These are phyloP conservation scores for Flabesymbios commensalis DNA, from an alignment of 2,888 invertebrate species.

Conservation along the genomic window DNA sequence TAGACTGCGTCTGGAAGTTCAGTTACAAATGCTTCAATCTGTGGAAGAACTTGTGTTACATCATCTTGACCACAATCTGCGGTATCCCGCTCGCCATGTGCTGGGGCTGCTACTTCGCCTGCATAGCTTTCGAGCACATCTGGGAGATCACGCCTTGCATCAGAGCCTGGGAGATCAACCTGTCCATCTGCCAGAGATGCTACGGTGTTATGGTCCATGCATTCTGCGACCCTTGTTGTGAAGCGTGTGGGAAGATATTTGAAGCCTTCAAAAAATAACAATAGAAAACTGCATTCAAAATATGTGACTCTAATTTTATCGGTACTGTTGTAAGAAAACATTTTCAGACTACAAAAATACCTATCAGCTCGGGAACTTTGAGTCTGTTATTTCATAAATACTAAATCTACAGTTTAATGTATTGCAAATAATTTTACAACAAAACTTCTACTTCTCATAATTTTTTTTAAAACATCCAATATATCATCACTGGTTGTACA, in stretches of 20 bases:
- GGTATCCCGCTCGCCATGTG: conserved; percentile 71
- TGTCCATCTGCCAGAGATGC: conserved; percentile 25
- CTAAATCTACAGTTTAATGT: too few species aligned
- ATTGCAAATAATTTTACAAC: too few species aligned
- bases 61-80: conserved; percentile 69
- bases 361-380: too few species aligned
- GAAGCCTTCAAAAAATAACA: conserved; percentile 33
- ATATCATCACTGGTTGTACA: too few species aligned
- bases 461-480: too few species aligned
- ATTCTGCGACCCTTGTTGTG: conserved; percentile 37
- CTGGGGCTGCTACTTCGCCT: conserved; percentile 58
- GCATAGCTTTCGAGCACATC: conserved; percentile 67
- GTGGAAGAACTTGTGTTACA: conserved; percentile 72
- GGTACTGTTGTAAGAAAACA: too few species aligned
- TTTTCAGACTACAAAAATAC: too few species aligned
- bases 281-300: too few species aligned
- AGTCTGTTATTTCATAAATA: too few species aligned
- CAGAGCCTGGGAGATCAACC: conserved; percentile 44
- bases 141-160: conserved; percentile 42
- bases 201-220: conserved; percentile 22
- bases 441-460: too few species aligned
- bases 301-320: too few species aligned
- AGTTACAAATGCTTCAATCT: conserved; percentile 70
- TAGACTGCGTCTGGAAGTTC: conserved; percentile 74
- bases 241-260: conserved; percentile 34